Base-by-base conservation (phyloP, 2,113 vertebrate species). In the Bambusicola thoracicus region DNA sequence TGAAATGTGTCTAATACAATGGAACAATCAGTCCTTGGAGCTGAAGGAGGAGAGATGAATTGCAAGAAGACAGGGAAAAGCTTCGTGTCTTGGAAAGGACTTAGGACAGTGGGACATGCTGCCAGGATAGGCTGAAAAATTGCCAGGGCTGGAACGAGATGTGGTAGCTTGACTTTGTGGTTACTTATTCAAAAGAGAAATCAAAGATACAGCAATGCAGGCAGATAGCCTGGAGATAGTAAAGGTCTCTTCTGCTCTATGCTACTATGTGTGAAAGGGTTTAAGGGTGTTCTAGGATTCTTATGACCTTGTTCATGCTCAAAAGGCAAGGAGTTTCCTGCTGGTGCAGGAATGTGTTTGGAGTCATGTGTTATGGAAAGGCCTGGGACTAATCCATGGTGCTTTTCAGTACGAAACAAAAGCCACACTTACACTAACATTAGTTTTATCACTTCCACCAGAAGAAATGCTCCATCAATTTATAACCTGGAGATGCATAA, bases 401-500 rank as follows among this genome's bases (percentile, higher is more conserved):
- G 81, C 11, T 95, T 85, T 92, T 73, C 55, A 51, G 40, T 32
- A 62, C 41, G 75, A 92, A 51, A 66, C 1, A 4, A 65, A 93
- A 92, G 79, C 36, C 68, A 85, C 81, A 93, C 97, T 98, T 98
- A 98, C 93, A n/a, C 98, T 98, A 95, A 97, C 61, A 66, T 98
- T 98, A 96, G 97, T 98, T 98, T 98, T 98, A 98, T 98, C 98
- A 78, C 98, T 98, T 97, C 98, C 98, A 93, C 98, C 97, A 89
- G 98, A 98, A 85, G 98, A 99, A 97, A 98, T 84, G 79, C 98
- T 98, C 98, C 98, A 98, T 94, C 94, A 81, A 97, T 99, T 98
- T 94, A 97, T 93, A 97, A 98, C 98, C 98, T 98, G 97, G 90
- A 94, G 43, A 61, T 2, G 36, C 49, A 93, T 49, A 38, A 94